phyloP scores from a whole-genome alignment of 1,140 invertebrate species.

The Leptinotarsa defecta region DNA sequence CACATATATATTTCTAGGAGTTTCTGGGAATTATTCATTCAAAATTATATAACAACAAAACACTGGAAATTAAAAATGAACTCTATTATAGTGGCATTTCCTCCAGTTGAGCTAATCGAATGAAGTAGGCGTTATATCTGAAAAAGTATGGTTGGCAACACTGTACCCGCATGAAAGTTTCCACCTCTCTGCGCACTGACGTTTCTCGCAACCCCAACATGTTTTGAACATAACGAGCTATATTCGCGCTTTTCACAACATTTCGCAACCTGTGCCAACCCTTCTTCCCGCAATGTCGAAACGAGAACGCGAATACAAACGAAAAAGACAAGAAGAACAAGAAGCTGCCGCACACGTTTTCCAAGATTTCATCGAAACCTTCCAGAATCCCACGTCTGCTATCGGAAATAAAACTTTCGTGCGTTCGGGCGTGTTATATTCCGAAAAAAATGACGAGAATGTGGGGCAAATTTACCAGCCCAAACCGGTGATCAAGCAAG shows the following conservation, averaged over 20 bases:
- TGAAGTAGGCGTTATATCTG: background rate
- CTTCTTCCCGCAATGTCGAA: background rate
- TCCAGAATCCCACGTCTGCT: constrained; percentile 44
- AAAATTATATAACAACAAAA: too few relatives aligned
- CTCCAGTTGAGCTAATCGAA: too few relatives aligned
- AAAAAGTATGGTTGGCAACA: background rate
- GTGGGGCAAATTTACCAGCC: constrained; percentile 49
- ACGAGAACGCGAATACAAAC: constrained; percentile 34
- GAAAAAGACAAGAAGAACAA: constrained; percentile 75
- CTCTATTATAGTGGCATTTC: background rate
- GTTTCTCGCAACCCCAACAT: background rate
- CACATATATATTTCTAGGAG: too few relatives aligned
- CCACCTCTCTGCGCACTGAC: background rate
- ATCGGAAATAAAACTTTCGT: constrained; percentile 47
- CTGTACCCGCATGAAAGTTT: background rate
- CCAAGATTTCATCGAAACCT: constrained; percentile 53
- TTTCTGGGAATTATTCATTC: too few relatives aligned
- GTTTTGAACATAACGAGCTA: background rate
- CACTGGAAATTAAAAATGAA: background rate
- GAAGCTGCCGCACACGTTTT: constrained; percentile 75
- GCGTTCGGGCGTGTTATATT: constrained; percentile 48
- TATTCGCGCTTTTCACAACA: background rate
- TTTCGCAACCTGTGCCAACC: background rate
- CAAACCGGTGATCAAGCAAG: constrained; percentile 41
- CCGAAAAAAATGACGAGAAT: constrained; percentile 35